Percentiles rank a stretch among this genome's conserved stretches.
phyloP scores from a whole-genome alignment of 2,888 invertebrate species.

The Anagyrus pseudococci region DNA sequence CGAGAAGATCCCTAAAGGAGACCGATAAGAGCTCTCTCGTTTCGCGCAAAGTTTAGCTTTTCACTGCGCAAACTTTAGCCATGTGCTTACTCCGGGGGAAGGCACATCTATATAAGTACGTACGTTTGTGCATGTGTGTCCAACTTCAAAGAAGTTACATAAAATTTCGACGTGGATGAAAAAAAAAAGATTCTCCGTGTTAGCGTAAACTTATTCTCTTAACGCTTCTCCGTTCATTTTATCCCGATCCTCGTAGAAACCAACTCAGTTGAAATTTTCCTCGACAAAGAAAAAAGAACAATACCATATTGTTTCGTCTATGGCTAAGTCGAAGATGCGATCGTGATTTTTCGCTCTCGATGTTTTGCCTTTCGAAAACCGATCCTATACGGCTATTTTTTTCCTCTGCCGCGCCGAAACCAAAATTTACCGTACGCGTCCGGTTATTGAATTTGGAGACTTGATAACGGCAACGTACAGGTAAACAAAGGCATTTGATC shows the following conservation, averaged over 20 bases:
- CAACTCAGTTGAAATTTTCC: too few relatives aligned
- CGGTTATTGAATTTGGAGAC: constrained; percentile 21
- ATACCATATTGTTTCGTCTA: too few relatives aligned
- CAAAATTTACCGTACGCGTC: too few relatives aligned
- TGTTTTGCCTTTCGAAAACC: constrained; percentile 17
- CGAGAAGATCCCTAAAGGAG: constrained; percentile 4
- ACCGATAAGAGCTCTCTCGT: constrained; percentile 26
- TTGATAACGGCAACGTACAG: constrained; percentile 10
- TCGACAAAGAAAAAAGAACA: too few relatives aligned
- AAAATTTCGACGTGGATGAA: constrained; percentile 27
- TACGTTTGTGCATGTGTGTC: neutral
- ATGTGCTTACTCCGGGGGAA: neutral
- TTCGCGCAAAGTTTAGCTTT: constrained; percentile 28
- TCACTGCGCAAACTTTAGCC: constrained; percentile 3
- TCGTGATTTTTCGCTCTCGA: too few relatives aligned
- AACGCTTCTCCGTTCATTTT: too few relatives aligned
- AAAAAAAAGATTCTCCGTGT: constrained; percentile 16
- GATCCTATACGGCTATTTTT: constrained; percentile 15
- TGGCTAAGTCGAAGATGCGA: too few relatives aligned
- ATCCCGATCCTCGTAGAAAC: too few relatives aligned
- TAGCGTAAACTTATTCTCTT: too few relatives aligned
- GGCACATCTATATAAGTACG: neutral
- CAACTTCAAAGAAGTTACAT: constrained; percentile 21
- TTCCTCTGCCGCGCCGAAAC: neutral
- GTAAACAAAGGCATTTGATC: constrained; percentile 23